Evolutionary conservation across 2,113 vertebrate genomes (phyloP).

Genomic region (Sardina pilchardus): DNA sequence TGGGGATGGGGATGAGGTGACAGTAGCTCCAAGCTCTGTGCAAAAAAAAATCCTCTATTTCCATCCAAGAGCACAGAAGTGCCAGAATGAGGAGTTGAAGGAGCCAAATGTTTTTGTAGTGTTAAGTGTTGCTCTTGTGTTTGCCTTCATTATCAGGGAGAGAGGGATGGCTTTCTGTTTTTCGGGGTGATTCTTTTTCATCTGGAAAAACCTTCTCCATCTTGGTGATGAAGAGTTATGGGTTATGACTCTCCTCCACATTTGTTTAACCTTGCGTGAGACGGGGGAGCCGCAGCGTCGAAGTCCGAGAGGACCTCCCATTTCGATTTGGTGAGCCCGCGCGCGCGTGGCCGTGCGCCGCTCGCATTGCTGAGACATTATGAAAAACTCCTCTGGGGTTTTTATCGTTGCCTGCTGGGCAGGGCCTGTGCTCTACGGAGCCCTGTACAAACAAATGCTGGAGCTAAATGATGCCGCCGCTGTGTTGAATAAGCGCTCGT

Average conservation of each 20-base stretch:
- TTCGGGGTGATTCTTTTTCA: slow-evolving; percentile 36
- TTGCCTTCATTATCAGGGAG: slow-evolving; percentile 35
- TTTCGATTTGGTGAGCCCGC: slow-evolving; percentile 30
- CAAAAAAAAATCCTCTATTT: neutral
- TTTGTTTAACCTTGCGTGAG: slow-evolving; percentile 46
- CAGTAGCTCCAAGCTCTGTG: neutral
- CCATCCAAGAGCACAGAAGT: neutral
- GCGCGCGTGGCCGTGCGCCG: too few species aligned
- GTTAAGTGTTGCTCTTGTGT: slow-evolving; percentile 17
- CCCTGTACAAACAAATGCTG: neutral
- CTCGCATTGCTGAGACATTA: slow-evolving; percentile 31
- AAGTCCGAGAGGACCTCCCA: slow-evolving; percentile 39
- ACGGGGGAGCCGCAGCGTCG: slow-evolving; percentile 24
- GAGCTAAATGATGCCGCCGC: neutral
- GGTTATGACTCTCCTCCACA: slow-evolving; percentile 23
- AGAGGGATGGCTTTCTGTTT: slow-evolving; percentile 25
- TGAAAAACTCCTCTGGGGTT: neutral
- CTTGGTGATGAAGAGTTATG: slow-evolving; percentile 44
- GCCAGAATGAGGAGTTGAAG: neutral
- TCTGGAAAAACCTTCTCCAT: slow-evolving; percentile 25
- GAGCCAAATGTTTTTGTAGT: slow-evolving; percentile 14
- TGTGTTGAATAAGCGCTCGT: neutral
- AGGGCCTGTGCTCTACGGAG: neutral
- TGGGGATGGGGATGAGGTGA: neutral
- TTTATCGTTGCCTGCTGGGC: neutral